A percentile compares a stretch with the other conserved stretches of the same genome.
Conservation (phyloP, 2,797 vertebrate genomes). For the Cebuella pygmaea region DNA sequence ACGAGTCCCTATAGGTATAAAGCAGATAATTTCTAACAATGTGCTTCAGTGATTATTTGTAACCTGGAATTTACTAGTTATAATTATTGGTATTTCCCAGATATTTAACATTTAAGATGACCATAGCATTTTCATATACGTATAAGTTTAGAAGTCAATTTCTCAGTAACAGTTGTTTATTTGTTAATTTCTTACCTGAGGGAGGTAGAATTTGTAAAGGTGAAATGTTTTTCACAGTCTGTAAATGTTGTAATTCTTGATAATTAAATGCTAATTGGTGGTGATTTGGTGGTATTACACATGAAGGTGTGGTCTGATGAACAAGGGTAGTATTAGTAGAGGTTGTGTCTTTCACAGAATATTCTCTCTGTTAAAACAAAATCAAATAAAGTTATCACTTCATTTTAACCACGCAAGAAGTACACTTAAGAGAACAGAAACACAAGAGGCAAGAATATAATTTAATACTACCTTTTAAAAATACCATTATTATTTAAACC, state of each 20-base stretch:
- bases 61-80: conserved; percentile 29
- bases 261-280: conserved; percentile 40
- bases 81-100: conserved; percentile 2
- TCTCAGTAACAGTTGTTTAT: neutral
- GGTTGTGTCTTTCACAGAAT: conserved; percentile 58
- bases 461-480: neutral
- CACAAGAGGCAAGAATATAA: neutral
- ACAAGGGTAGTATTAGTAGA: conserved; percentile 56
- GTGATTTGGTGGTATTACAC: conserved; percentile 32
- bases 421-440: neutral
- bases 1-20: neutral
- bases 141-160: neutral
- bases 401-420: conserved; percentile 31
- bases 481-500: neutral
- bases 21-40: conserved; percentile 15
- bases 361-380: conserved; percentile 75
- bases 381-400: conserved; percentile 22
- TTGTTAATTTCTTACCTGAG: conserved; percentile 84
- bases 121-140: neutral
- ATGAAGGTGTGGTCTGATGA: conserved; percentile 59
- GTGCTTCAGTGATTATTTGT: conserved; percentile 8
- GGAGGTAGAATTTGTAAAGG: conserved; percentile 78
- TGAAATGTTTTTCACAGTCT: conserved; percentile 23
- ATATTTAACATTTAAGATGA: neutral
- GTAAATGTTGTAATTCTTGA: conserved; percentile 55